phyloP scores from a whole-genome alignment of 2,888 invertebrate genomes.

The Harpalus rubripes region DNA sequence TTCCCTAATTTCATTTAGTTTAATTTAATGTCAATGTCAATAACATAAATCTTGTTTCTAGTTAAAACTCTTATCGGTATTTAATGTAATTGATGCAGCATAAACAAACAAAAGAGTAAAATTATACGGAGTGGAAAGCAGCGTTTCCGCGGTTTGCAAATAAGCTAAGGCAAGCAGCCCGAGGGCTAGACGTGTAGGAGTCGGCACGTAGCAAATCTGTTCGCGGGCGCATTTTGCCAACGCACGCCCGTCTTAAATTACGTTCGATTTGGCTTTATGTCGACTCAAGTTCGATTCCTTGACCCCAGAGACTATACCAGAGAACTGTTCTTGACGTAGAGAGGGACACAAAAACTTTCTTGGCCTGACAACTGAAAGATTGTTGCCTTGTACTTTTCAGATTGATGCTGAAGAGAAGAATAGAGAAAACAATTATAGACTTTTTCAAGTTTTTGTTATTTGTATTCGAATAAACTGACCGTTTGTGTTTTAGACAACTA shows the following conservation, averaged over 20 bases:
- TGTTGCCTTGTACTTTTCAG: conserved; percentile 5
- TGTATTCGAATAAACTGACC: neutral
- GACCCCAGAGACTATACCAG: neutral
- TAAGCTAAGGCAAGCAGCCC: neutral
- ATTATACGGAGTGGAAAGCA: neutral
- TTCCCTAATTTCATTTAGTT: neutral
- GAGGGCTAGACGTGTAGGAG: neutral
- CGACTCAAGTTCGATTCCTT: conserved; percentile 55
- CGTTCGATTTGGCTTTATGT: conserved; percentile 64
- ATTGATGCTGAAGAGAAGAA: neutral
- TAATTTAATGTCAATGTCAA: neutral
- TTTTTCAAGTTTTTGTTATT: neutral
- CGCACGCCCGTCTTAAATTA: conserved; percentile 62
- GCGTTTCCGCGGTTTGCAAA: neutral
- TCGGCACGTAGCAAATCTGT: conserved; percentile 58
- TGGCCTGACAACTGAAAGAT: neutral
- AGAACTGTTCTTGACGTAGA: neutral
- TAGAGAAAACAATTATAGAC: neutral
- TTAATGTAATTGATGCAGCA: neutral
- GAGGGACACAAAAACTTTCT: neutral
- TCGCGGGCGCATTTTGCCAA: conserved; percentile 49
- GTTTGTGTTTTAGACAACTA: neutral
- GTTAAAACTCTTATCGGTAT: neutral
- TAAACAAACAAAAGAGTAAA: conserved; percentile 2
- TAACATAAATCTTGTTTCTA: neutral